Evolutionary conservation across 2,113 vertebrate species (phyloP).

Genomic region (Catharus fuscescens): DNA sequence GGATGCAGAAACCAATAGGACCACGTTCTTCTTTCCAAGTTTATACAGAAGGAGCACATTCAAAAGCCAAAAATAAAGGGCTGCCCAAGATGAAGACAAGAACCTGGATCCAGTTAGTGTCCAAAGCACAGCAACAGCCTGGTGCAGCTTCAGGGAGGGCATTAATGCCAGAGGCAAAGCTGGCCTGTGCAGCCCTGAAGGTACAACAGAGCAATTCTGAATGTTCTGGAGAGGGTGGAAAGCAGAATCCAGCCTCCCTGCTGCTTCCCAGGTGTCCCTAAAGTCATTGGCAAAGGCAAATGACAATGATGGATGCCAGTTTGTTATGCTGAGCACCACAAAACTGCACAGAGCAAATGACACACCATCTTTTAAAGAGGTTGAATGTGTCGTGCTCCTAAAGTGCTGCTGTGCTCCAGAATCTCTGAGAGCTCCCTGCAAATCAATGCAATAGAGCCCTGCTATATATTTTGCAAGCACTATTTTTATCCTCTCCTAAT

Average conservation of each 20-base stretch:
- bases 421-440: not conserved
- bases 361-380: not conserved
- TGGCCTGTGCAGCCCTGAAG: not conserved
- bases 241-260: not conserved
- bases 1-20: not conserved
- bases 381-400: not conserved
- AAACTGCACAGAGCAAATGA: not conserved
- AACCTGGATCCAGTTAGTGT: not conserved
- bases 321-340: not conserved
- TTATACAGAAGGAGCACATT: not conserved
- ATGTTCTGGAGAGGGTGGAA: not conserved
- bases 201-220: not conserved
- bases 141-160: not conserved
- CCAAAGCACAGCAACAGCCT: not conserved
- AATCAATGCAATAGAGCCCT: constrained; percentile 10
- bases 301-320: not conserved
- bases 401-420: not conserved
- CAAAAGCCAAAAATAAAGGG: not conserved
- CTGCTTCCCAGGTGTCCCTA: not conserved
- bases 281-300: not conserved
- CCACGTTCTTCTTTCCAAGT: not conserved
- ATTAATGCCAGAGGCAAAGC: not conserved
- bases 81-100: not conserved
- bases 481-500: constrained; percentile 35
- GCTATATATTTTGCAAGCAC: not conserved